Evolutionary conservation across 2,888 invertebrate species (phyloP).

Genomic region (Cephus nigrinus): DNA sequence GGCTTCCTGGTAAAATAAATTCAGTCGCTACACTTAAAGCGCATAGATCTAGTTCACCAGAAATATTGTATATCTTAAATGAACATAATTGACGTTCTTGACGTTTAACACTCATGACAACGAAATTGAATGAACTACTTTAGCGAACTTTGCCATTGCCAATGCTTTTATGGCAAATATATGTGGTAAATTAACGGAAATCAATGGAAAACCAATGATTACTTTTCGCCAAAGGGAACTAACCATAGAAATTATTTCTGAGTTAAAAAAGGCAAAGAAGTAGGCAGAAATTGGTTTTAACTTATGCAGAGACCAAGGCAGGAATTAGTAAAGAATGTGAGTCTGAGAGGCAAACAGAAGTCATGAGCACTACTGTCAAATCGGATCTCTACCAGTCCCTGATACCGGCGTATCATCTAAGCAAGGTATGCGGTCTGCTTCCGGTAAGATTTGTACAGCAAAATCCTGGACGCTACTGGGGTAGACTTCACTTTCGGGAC

Average conservation of each 20-base stretch:
- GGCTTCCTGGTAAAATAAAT: not conserved
- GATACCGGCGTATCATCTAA: constrained; percentile 55
- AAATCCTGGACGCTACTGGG: constrained; percentile 43
- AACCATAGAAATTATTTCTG: not conserved
- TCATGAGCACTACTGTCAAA: constrained; percentile 29
- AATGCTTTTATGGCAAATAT: not conserved
- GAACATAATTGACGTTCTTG: not conserved
- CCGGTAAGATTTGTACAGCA: constrained; percentile 50
- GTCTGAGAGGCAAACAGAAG: constrained; percentile 3
- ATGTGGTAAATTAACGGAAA: not conserved
- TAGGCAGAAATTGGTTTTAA: not conserved
- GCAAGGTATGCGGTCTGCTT: constrained; percentile 53
- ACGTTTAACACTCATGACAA: not conserved
- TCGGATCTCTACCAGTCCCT: constrained; percentile 54
- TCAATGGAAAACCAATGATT: no score
- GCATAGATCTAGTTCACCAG: not conserved
- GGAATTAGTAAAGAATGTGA: not conserved
- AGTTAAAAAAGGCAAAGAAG: not conserved
- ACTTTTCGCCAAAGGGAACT: not conserved
- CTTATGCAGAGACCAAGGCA: not conserved
- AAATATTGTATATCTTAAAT: not conserved
- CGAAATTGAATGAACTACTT: not conserved
- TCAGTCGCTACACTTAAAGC: not conserved
- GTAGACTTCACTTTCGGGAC: constrained; percentile 34
- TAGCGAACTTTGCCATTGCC: no score